Percentiles rank a stretch among this genome's conserved stretches.
phyloP scores from a whole-genome alignment of 2,113 vertebrate genomes.

The Dendrocopos noguchii region DNA sequence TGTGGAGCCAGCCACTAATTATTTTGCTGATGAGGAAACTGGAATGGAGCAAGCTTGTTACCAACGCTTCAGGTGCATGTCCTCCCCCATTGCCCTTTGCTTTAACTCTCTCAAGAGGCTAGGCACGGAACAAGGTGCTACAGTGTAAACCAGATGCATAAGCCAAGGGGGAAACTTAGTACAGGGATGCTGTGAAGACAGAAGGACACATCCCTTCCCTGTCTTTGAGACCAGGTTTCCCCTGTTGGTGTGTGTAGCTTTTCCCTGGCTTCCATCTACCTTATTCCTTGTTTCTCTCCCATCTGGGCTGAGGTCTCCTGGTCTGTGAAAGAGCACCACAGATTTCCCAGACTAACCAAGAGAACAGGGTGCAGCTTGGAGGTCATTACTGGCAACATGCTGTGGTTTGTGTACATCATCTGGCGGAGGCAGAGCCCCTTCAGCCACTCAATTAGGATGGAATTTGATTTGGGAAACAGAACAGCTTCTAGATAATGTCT shows the following conservation, averaged over 20 bases:
- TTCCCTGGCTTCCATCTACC: not conserved
- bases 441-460: not conserved
- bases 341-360: not conserved
- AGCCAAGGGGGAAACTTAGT: not conserved
- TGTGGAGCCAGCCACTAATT: conserved; percentile 64
- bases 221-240: not conserved
- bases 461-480: conserved; percentile 27
- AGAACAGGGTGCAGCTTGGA: not conserved
- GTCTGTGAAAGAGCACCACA: not conserved
- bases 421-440: not conserved
- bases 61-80: not conserved
- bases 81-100: not conserved
- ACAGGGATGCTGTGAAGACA: not conserved
- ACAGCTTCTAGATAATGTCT: not conserved
- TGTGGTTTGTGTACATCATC: not conserved
- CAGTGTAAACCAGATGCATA: not conserved
- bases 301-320: not conserved
- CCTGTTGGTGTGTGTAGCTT: not conserved
- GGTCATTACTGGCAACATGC: not conserved
- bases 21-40: conserved; percentile 2
- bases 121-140: not conserved
- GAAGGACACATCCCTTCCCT: not conserved
- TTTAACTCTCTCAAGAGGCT: not conserved
- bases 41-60: not conserved
- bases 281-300: not conserved